Percentiles rank a stretch among this genome's conserved stretches.
phyloP scores from a whole-genome alignment of 2,797 vertebrate genomes.

The Iguana delicatissima region DNA sequence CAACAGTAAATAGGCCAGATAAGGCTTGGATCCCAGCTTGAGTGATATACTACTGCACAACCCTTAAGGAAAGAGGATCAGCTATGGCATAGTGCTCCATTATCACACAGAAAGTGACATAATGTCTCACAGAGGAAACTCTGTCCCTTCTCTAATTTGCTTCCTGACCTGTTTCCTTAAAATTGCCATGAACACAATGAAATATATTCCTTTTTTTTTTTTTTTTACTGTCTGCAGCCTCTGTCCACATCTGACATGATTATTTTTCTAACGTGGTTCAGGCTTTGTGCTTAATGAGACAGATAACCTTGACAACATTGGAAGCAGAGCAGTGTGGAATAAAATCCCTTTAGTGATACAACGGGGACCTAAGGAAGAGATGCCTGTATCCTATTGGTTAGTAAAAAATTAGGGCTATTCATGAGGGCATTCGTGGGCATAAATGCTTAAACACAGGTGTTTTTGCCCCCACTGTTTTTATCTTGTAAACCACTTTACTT shows the following conservation, averaged over 20 bases:
- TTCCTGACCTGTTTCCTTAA: conserved; percentile 30
- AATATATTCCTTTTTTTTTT: neutral
- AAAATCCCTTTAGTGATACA: neutral
- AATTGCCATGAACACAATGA: conserved; percentile 27
- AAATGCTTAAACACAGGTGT: too few relatives aligned
- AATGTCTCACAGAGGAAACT: conserved; percentile 10
- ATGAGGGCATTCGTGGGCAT: too few relatives aligned
- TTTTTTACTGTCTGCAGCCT: neutral
- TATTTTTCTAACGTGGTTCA: conserved; percentile 12
- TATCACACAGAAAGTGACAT: conserved; percentile 20
- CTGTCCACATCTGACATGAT: neutral
- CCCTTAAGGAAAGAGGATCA: neutral
- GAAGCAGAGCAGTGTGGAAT: neutral
- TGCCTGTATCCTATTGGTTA: too few relatives aligned
- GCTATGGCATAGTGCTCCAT: neutral
- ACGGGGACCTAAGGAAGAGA: too few relatives aligned
- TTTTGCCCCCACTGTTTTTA: too few relatives aligned
- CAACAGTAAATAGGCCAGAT: neutral
- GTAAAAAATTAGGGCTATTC: too few relatives aligned
- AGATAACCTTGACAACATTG: neutral
- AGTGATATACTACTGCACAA: neutral
- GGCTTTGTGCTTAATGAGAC: neutral
- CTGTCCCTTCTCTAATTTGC: neutral
- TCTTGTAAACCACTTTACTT: too few relatives aligned
- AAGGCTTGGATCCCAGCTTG: neutral